Conservation (phyloP, 1,140 invertebrate species). For the Triops longicaudatus region DNA sequence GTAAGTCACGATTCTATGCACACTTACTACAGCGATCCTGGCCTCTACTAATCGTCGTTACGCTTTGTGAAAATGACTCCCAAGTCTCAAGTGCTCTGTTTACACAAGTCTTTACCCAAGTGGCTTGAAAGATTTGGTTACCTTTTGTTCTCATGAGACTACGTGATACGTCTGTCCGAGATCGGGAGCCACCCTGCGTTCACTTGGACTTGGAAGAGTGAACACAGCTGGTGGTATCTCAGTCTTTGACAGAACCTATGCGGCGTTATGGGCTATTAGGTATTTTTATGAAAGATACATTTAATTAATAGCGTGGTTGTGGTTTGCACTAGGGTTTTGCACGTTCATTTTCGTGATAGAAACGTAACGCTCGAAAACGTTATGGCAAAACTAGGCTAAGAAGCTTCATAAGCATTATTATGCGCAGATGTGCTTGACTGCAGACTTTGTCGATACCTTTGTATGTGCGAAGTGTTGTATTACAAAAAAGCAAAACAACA, state of each 20-base stretch:
- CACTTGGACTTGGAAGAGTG: conserved; percentile 70
- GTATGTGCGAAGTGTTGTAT: no score
- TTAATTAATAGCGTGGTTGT: background rate
- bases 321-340: background rate
- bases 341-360: no score
- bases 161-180: conserved; percentile 36
- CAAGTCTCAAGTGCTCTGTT: background rate
- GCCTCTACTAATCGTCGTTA: conserved; percentile 16
- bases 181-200: conserved; percentile 91
- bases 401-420: no score
- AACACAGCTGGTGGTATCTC: conserved; percentile 99
- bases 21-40: background rate
- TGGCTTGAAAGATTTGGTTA: background rate
- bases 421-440: background rate
- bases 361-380: no score
- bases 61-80: background rate
- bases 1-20: conserved; percentile 47
- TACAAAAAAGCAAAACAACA: background rate
- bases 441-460: background rate
- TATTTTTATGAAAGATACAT: background rate
- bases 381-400: no score
- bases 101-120: background rate
- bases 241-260: conserved; percentile 46
- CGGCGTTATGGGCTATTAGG: background rate
- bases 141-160: background rate